Conservation (phyloP, 2,113 vertebrate species). For the Vidua macroura region DNA sequence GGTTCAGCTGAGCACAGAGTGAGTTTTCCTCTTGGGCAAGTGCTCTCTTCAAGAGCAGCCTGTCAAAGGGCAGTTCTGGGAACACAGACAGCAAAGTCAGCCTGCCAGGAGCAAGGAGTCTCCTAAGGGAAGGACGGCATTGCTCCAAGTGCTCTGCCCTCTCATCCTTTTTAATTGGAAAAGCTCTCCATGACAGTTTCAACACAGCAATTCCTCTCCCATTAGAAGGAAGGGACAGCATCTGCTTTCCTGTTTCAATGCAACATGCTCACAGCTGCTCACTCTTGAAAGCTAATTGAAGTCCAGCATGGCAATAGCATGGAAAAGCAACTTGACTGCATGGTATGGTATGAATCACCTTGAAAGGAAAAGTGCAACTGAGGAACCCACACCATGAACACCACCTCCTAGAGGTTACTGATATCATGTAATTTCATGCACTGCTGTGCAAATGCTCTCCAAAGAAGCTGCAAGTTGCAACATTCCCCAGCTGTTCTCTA, state of each 20-base stretch:
- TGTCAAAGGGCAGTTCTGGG: neutral
- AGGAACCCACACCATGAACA: neutral
- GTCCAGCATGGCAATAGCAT: neutral
- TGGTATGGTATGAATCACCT: neutral
- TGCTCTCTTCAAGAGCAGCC: neutral
- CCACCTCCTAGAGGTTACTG: neutral
- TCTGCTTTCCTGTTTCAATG: neutral
- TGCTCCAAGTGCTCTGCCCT: neutral
- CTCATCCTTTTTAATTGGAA: neutral
- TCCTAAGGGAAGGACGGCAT: neutral
- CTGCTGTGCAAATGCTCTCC: neutral
- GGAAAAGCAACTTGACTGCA: neutral
- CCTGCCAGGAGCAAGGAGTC: neutral
- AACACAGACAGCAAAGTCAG: neutral
- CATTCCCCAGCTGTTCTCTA: neutral
- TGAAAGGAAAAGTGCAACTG: neutral
- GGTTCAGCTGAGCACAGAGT: neutral
- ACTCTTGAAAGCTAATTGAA: neutral
- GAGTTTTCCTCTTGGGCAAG: conserved; percentile 1
- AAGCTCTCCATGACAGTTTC: neutral
- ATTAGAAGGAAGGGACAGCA: neutral
- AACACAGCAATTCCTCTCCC: neutral
- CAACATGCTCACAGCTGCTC: neutral
- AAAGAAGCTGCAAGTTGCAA: neutral
- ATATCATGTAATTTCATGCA: neutral